phyloP scores from a whole-genome alignment of 2,113 vertebrate species.

The Peromyscus californicus region DNA sequence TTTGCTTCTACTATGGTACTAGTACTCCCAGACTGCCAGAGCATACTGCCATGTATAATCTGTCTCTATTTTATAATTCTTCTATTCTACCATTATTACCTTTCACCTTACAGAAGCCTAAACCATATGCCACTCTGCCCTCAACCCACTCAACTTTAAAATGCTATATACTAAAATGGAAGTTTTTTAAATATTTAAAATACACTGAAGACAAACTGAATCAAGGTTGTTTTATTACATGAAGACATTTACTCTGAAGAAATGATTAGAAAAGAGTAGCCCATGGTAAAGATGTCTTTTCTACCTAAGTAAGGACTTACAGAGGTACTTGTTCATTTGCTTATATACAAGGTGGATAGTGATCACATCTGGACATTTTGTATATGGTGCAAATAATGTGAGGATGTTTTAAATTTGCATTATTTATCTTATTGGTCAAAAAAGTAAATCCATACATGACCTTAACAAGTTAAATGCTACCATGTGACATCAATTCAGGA shows the following conservation, averaged over 20 bases:
- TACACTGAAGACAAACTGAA: background rate
- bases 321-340: background rate
- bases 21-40: background rate
- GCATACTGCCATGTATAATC: background rate
- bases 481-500: background rate
- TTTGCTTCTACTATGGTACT: background rate
- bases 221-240: background rate
- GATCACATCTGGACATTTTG: background rate
- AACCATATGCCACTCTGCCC: background rate
- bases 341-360: background rate
- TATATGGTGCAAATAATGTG: background rate
- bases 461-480: background rate
- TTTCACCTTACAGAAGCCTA: background rate
- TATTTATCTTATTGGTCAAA: background rate
- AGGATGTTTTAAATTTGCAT: background rate
- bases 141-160: background rate
- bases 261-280: background rate
- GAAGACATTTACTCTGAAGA: background rate
- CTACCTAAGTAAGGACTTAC: background rate
- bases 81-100: background rate
- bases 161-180: background rate
- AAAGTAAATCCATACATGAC: background rate
- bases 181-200: background rate
- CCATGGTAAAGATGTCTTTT: background rate
- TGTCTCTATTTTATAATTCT: background rate